These are phyloP conservation scores for Drosophila gaucha DNA, from an alignment of 2,888 invertebrate genomes.

Conservation along the genomic window DNA sequence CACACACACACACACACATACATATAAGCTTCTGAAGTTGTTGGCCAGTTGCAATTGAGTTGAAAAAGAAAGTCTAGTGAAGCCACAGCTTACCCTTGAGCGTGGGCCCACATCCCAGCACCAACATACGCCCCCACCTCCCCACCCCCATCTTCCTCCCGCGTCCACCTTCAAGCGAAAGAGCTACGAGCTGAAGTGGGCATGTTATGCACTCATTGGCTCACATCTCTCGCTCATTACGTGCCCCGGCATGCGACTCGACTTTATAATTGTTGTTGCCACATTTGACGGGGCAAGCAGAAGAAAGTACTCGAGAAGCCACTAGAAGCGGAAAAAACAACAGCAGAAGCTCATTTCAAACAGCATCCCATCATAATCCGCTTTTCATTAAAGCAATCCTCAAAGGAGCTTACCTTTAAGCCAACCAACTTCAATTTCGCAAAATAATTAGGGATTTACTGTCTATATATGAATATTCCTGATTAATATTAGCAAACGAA, in stretches of 20 bases:
- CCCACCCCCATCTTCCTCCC: neutral
- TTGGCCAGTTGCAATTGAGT: constrained; percentile 23
- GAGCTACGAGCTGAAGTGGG: constrained; percentile 19
- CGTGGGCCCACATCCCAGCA: neutral
- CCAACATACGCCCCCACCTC: neutral
- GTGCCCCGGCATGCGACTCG: constrained; percentile 42
- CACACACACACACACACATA: neutral
- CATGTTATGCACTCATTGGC: constrained; percentile 35
- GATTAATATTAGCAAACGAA: too few species aligned
- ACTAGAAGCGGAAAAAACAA: neutral
- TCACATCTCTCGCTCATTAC: constrained; percentile 19
- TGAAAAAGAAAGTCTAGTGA: constrained; percentile 36
- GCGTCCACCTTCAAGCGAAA: neutral
- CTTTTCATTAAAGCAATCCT: neutral
- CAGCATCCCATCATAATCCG: neutral
- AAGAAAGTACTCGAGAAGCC: constrained; percentile 12
- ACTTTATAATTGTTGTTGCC: constrained; percentile 7
- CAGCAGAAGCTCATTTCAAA: neutral
- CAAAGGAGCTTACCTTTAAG: neutral
- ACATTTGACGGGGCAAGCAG: constrained; percentile 4
- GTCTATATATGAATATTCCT: too few species aligned
- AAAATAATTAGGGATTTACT: too few species aligned
- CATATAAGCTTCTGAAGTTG: constrained; percentile 6
- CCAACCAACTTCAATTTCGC: neutral
- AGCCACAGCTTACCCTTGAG: constrained; percentile 3